Evolutionary conservation across 2,888 invertebrate species (phyloP).

Genomic region (Drosophila quasianomalipes): DNA sequence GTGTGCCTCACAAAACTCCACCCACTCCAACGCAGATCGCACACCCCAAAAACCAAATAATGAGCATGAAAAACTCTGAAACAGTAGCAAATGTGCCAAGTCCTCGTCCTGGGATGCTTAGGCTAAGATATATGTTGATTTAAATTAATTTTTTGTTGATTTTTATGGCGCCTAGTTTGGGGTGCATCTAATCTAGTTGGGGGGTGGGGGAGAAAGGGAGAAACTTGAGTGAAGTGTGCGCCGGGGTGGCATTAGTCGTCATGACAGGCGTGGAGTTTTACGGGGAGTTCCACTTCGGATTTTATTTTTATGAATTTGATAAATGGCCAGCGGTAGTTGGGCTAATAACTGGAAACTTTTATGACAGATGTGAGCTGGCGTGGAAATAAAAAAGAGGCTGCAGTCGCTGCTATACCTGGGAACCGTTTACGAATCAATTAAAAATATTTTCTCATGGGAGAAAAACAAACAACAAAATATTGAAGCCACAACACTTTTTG

Average conservation of each 20-base stretch:
- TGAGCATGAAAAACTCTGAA: constrained; percentile 70
- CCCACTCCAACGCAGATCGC: constrained; percentile 19
- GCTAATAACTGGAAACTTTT: constrained; percentile 67
- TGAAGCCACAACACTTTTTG: background rate
- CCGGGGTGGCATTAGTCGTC: constrained; percentile 61
- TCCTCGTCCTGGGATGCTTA: constrained; percentile 31
- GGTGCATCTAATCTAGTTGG: constrained; percentile 9
- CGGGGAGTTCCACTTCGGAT: constrained; percentile 17
- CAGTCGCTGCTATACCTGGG: constrained; percentile 33
- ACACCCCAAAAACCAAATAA: constrained; percentile 38
- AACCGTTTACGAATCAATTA: constrained; percentile 36
- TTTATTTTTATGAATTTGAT: constrained; percentile 77
- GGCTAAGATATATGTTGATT: constrained; percentile 74
- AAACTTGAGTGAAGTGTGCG: constrained; percentile 61
- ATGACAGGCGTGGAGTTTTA: constrained; percentile 46
- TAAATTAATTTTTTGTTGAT: constrained; percentile 79
- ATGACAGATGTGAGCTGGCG: constrained; percentile 48
- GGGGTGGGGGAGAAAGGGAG: constrained; percentile 10
- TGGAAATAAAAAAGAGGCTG: constrained; percentile 9
- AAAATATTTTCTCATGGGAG: constrained; percentile 32
- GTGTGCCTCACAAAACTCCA: constrained; percentile 48
- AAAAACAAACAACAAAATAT: background rate
- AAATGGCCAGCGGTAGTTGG: constrained; percentile 64
- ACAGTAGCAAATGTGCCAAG: constrained; percentile 72
- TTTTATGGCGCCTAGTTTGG: constrained; percentile 72